Evolutionary conservation across 2,113 vertebrate species (phyloP).

Genomic region (Heloderma charlesbogerti): DNA sequence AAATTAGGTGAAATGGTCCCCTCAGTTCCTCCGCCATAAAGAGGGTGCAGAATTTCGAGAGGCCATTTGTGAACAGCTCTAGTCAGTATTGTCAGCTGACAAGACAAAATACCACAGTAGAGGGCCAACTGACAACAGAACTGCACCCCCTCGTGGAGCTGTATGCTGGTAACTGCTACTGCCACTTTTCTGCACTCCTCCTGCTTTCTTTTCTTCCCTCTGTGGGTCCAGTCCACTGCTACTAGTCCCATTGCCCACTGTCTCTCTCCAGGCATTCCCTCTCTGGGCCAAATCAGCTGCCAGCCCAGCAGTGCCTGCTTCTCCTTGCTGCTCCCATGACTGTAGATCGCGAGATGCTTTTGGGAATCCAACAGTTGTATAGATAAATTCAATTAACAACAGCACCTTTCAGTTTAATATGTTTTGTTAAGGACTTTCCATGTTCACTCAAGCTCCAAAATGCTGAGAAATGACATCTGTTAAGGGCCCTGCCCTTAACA

Average conservation of each 20-base stretch:
- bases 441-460: too few relatives aligned
- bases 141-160: neutral
- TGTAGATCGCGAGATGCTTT: neutral
- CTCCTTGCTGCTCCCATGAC: neutral
- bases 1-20: too few relatives aligned
- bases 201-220: neutral
- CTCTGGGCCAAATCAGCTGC: neutral
- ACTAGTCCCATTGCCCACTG: too few relatives aligned
- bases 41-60: too few relatives aligned
- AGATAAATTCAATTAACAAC: neutral
- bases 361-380: neutral
- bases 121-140: neutral
- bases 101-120: neutral
- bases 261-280: neutral
- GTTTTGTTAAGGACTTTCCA: too few relatives aligned
- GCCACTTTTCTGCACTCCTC: neutral
- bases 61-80: too few relatives aligned
- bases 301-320: too few relatives aligned
- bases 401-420: neutral
- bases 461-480: too few relatives aligned
- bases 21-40: too few relatives aligned
- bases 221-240: neutral
- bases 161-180: neutral
- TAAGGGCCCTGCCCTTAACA: too few relatives aligned
- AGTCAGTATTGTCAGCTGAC: too few relatives aligned